Evolutionary conservation across 2,113 vertebrate genomes (phyloP), one percentile per base, ranked within the genome.

Genomic region (Panurus biarmicus): DNA sequence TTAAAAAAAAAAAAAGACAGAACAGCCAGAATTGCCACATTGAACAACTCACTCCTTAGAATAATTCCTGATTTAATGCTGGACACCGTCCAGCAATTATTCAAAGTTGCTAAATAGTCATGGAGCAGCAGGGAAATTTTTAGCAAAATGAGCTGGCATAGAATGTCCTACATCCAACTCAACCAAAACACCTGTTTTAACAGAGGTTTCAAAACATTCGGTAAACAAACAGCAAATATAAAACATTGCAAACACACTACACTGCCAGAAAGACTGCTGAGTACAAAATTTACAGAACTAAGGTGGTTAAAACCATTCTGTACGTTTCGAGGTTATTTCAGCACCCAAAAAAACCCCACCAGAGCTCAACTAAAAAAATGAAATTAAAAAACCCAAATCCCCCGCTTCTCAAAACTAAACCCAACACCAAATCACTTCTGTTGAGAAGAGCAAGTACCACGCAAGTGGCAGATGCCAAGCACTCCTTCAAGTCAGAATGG

Each of bases 41-140:
- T 51, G 86, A 94, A 65, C 51, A 64, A 82, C 66, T 87, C 76
- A 42, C 28, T 54, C 77, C 74, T 89, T 24, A 92, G 36, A 69
- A 87, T 76, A 90, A 83, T 53, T 80, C 65, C 80, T 67, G 90
- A 92, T 93, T 94, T 83, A 29, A 61, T 20, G 33, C 53, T 94
- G 95, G 90, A 93, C 12, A 17, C 38, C 9, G 1, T 85, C 96
- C 95, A 94, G 67, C 62, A 76, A 56, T 70, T 93, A 87, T 93
- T 87, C 71, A 85, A 75, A 94, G 75, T 3, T 69, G 14, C 70
- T 66, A 47, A 69, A 45, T 3, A 89, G 45, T 36, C 51, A 73
- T 3, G 16, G 45, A 90, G 58, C 33, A 78, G 70, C 12, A 56
- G n/a, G 23, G 36, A 61, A 69, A 61, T 44, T 56, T 58, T 89